Conservation (phyloP, 2,113 vertebrate genomes). For the Ageneiosus marmoratus region DNA sequence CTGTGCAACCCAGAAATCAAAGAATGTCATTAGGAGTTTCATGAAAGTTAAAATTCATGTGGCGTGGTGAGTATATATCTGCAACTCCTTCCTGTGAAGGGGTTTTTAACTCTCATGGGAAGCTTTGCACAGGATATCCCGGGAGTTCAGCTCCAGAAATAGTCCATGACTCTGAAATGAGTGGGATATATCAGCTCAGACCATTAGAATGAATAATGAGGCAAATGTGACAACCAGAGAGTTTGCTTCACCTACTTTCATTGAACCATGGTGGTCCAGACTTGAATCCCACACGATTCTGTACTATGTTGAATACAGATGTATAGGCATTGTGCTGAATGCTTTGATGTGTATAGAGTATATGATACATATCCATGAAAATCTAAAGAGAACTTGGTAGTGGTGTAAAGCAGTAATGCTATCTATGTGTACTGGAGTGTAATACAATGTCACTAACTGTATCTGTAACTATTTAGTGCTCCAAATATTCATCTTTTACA, state of each 20-base stretch:
- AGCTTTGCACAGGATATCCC: slow-evolving; percentile 34
- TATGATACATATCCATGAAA: neutral
- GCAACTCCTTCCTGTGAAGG: slow-evolving; percentile 36
- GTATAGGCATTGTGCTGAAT: neutral
- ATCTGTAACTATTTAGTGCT: neutral
- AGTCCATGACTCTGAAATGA: slow-evolving; percentile 31
- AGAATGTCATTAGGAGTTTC: slow-evolving; percentile 51
- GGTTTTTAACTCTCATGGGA: slow-evolving; percentile 22
- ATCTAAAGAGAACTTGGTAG: neutral
- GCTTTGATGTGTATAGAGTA: neutral
- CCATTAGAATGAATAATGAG: slow-evolving; percentile 50
- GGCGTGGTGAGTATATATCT: slow-evolving; percentile 40
- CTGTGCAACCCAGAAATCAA: slow-evolving; percentile 58
- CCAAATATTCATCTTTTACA: neutral
- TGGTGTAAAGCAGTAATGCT: neutral
- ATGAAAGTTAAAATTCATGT: slow-evolving; percentile 55
- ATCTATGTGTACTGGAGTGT: neutral
- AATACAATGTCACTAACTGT: neutral
- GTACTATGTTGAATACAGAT: neutral
- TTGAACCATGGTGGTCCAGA: slow-evolving; percentile 14
- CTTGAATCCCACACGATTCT: neutral
- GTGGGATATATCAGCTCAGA: slow-evolving; percentile 29
- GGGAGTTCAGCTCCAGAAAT: slow-evolving; percentile 42
- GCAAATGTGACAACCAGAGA: slow-evolving; percentile 46
- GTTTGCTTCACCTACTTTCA: slow-evolving; percentile 48